These are phyloP conservation scores for Meloidogyne exigua DNA, from an alignment of 1,140 invertebrate species.

Conservation along the genomic window DNA sequence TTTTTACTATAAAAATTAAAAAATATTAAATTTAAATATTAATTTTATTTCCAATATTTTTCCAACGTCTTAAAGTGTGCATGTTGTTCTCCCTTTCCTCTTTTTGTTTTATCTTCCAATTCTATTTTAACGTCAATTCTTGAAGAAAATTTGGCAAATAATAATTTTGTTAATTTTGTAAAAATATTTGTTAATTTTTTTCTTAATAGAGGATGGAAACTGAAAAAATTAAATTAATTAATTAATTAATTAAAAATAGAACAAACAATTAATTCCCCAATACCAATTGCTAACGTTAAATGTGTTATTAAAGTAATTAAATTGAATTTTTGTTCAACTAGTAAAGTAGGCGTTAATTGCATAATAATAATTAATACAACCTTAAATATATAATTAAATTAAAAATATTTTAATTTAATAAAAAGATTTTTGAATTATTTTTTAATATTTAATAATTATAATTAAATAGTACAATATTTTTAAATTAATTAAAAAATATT, in stretches of 20 bases:
- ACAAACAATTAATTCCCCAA: neutral
- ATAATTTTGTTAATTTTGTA: neutral
- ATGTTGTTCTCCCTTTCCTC: neutral
- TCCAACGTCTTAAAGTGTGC: neutral
- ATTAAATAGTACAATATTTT: too few relatives aligned
- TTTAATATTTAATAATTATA: too few relatives aligned
- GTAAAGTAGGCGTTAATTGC: neutral
- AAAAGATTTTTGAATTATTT: too few relatives aligned
- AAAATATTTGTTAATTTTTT: neutral
- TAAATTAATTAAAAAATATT: too few relatives aligned
- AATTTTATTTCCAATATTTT: constrained; percentile 5
- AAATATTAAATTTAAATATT: neutral
- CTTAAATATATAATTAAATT: neutral
- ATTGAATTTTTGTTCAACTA: neutral
- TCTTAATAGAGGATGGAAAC: neutral
- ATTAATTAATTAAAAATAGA: too few relatives aligned
- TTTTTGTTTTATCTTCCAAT: neutral
- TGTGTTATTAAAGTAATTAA: neutral
- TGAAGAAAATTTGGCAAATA: neutral
- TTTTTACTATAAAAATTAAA: neutral
- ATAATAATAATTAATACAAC: neutral
- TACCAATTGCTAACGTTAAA: neutral
- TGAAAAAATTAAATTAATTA: neutral
- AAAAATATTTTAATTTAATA: too few relatives aligned
- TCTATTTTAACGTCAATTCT: neutral